phyloP scores from a whole-genome alignment of 2,888 invertebrate genomes.

The Punctoribates punctum region DNA sequence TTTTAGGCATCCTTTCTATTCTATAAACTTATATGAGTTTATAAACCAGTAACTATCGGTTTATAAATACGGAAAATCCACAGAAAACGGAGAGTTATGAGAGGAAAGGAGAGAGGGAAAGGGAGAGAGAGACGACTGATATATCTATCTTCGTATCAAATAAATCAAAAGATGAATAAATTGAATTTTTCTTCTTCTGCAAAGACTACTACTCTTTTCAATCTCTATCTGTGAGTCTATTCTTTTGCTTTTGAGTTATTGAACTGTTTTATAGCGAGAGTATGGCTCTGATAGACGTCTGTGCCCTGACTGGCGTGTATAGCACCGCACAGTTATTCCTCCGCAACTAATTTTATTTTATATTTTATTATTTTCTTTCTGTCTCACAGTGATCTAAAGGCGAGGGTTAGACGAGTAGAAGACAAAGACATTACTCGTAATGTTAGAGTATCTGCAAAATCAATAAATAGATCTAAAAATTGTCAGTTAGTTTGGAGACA shows the following conservation, averaged over 20 bases:
- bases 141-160: background rate
- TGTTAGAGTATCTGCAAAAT: background rate
- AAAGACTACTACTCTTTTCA: no score
- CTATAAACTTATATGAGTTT: no score
- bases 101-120: no score
- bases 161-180: background rate
- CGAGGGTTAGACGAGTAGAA: background rate
- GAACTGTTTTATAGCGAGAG: background rate
- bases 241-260: background rate
- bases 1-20: no score
- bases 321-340: background rate
- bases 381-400: background rate
- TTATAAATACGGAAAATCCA: no score
- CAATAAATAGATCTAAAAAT: conserved; percentile 1
- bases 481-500: background rate
- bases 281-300: background rate
- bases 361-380: background rate
- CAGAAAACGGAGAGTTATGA: no score
- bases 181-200: background rate
- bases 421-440: background rate
- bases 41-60: no score
- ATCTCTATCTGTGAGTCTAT: background rate
- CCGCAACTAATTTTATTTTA: background rate
- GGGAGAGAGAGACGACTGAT: background rate
- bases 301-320: background rate